Conservation (phyloP, 2,113 vertebrate genomes). For the Xenopus laevis region DNA sequence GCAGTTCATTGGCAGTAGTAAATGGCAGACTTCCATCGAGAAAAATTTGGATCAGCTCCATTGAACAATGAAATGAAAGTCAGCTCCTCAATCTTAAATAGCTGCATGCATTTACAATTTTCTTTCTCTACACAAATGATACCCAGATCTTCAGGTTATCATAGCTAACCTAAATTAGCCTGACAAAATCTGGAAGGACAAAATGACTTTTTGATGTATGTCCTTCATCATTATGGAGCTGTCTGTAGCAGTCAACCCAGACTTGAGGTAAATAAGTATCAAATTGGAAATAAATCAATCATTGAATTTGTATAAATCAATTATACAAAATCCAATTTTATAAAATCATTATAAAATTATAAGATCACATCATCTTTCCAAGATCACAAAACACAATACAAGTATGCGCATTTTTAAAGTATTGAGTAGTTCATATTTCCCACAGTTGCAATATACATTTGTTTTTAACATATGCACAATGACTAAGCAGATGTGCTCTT, state of each 20-base stretch:
- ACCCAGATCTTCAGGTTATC: conserved; percentile 28
- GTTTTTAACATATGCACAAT: too few species aligned
- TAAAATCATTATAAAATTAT: too few species aligned
- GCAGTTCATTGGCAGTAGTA: conserved; percentile 18
- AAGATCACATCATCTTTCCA: too few species aligned
- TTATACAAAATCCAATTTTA: too few species aligned
- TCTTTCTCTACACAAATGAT: conserved; percentile 10
- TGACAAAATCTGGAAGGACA: conserved; percentile 27
- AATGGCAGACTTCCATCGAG: conserved; percentile 18
- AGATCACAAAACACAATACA: too few species aligned
- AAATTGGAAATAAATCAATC: conserved; percentile 12
- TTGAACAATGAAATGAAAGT: conserved; percentile 36
- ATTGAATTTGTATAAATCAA: too few species aligned
- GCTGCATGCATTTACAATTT: conserved; percentile 31
- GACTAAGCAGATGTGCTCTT: too few species aligned
- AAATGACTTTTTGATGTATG: conserved; percentile 14
- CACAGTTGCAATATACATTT: too few species aligned
- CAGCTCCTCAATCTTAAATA: conserved; percentile 32
- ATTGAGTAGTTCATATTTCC: too few species aligned
- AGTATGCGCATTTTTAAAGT: too few species aligned
- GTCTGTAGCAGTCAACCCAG: not conserved
- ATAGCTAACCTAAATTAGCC: conserved; percentile 33
- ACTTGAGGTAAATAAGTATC: conserved; percentile 21
- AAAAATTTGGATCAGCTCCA: conserved; percentile 28
- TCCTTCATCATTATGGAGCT: conserved; percentile 39